Evolutionary conservation across 2,113 vertebrate genomes (phyloP).

Genomic region (Scophthalmus maximus): DNA sequence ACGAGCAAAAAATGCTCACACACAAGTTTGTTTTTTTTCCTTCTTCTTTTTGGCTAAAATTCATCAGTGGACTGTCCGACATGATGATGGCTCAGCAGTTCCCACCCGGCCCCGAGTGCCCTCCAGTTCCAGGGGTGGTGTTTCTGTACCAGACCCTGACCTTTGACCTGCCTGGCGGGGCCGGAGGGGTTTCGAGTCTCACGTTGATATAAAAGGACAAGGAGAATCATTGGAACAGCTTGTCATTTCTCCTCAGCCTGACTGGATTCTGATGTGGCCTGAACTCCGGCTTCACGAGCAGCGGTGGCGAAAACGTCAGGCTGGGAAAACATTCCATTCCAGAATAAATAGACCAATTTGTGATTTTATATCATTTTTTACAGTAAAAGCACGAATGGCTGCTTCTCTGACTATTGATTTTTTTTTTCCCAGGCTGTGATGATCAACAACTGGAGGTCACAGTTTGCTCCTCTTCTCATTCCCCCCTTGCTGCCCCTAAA

Average conservation of each 20-base stretch:
- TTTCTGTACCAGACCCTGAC: slow-evolving; percentile 59
- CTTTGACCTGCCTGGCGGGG: slow-evolving; percentile 49
- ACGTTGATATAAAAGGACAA: slow-evolving; percentile 63
- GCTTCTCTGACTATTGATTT: slow-evolving; percentile 26
- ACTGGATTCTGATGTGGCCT: slow-evolving; percentile 45
- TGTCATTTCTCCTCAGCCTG: slow-evolving; percentile 64
- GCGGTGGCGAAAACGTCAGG: slow-evolving; percentile 25
- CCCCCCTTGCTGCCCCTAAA: slow-evolving; percentile 57
- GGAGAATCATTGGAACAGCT: slow-evolving; percentile 61
- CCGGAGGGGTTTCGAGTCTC: slow-evolving; percentile 16
- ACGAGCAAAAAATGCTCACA: neutral
- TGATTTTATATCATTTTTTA: neutral
- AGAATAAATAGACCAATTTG: neutral
- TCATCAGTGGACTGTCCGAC: neutral
- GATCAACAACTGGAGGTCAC: slow-evolving; percentile 67
- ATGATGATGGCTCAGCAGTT: neutral
- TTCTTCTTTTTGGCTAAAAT: slow-evolving; percentile 19
- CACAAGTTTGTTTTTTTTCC: neutral
- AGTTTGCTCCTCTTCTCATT: slow-evolving; percentile 39
- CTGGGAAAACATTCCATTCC: neutral
- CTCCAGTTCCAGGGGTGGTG: slow-evolving; percentile 20
- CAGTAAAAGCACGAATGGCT: neutral
- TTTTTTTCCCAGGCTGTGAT: neutral
- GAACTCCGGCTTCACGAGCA: slow-evolving; percentile 4
- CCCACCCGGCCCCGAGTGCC: slow-evolving; percentile 8